These are phyloP conservation scores for Cheilosia vulpina DNA, from an alignment of 2,888 invertebrate species.

Conservation along the genomic window DNA sequence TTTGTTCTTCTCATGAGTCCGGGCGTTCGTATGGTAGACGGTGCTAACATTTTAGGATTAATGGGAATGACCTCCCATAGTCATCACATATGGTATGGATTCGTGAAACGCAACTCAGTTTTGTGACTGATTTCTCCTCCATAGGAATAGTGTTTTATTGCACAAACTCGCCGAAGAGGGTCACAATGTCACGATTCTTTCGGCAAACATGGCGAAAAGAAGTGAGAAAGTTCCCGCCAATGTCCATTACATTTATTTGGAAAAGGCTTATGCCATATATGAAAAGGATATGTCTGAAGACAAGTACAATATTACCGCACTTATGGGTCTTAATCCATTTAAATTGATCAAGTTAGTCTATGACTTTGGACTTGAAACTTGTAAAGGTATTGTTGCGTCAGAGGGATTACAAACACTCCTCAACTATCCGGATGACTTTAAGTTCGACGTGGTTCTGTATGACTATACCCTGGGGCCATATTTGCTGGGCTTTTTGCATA, in stretches of 20 bases:
- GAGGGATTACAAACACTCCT: constrained; percentile 77
- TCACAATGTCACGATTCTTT: constrained; percentile 77
- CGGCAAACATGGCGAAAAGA: constrained; percentile 76
- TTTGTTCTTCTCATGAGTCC: neutral
- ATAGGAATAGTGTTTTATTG: constrained; percentile 76
- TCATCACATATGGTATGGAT: constrained; percentile 77
- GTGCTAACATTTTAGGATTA: constrained; percentile 76
- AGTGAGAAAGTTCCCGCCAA: constrained; percentile 73
- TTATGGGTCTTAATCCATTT: constrained; percentile 51
- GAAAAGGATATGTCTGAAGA: neutral
- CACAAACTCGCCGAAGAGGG: constrained; percentile 75
- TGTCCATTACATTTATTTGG: constrained; percentile 78
- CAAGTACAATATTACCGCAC: constrained; percentile 38
- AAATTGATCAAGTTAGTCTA: constrained; percentile 60
- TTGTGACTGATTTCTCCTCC: neutral
- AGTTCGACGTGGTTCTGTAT: constrained; percentile 80
- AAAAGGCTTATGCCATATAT: constrained; percentile 76
- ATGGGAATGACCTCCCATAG: constrained; percentile 77
- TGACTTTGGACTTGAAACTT: constrained; percentile 64
- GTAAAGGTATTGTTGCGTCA: constrained; percentile 63
- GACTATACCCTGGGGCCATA: constrained; percentile 79
- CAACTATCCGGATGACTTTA: constrained; percentile 78
- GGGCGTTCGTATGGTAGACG: neutral
- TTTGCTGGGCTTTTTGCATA: constrained; percentile 79
- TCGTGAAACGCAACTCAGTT: neutral